phyloP scores from a whole-genome alignment of 2,797 vertebrate genomes.

The Ispidina picta region DNA sequence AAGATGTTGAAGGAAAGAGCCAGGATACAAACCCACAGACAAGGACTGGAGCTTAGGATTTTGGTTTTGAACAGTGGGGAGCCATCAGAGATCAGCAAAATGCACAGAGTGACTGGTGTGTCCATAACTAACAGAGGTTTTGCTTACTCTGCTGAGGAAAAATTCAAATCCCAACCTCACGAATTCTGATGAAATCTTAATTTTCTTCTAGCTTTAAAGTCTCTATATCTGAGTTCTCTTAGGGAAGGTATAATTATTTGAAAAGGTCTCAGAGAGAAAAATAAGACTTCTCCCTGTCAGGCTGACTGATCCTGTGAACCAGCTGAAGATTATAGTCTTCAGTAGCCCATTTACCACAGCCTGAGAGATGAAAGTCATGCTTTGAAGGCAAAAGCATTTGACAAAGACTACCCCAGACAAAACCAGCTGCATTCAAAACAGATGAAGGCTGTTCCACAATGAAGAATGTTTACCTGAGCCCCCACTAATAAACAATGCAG shows the following conservation, averaged over 20 bases:
- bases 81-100: neutral
- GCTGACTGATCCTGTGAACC: neutral
- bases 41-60: neutral
- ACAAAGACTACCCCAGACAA: neutral
- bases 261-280: slow-evolving; percentile 23
- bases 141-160: neutral
- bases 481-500: neutral
- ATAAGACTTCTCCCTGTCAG: neutral
- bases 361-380: neutral
- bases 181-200: neutral
- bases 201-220: neutral
- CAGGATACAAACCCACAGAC: neutral
- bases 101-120: neutral
- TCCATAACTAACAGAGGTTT: neutral
- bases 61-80: neutral
- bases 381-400: neutral
- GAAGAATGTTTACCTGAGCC: neutral
- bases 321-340: neutral
- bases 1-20: neutral
- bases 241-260: neutral
- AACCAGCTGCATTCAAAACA: neutral
- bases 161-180: neutral
- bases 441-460: neutral
- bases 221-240: neutral
- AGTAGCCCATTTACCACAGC: neutral